These are phyloP conservation scores for Cromileptes altivelis DNA, from an alignment of 2,113 vertebrate species.

Conservation along the genomic window DNA sequence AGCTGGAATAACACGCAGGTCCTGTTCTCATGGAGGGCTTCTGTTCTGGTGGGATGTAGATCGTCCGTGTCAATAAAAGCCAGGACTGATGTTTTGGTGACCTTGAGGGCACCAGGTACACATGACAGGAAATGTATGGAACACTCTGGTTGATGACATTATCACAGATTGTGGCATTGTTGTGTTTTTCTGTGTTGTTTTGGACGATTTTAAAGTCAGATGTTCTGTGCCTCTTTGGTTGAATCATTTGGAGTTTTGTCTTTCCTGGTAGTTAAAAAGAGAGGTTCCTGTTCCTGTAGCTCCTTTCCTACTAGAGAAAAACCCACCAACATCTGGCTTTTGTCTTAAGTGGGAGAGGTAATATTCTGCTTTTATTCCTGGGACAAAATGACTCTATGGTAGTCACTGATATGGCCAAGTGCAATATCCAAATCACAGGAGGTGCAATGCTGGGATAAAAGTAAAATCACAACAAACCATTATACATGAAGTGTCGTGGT, in stretches of 20 bases:
- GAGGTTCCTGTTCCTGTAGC: too few species aligned
- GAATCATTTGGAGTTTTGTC: neutral
- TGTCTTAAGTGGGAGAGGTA: too few species aligned
- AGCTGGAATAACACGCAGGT: constrained; percentile 82
- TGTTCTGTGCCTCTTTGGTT: neutral
- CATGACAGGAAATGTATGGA: neutral
- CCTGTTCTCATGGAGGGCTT: constrained; percentile 70
- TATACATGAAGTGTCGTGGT: too few species aligned
- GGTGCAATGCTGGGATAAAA: too few species aligned
- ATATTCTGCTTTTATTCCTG: too few species aligned
- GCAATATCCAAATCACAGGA: too few species aligned
- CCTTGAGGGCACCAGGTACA: constrained; percentile 45
- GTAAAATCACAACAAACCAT: too few species aligned
- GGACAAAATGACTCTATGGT: too few species aligned
- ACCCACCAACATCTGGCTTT: too few species aligned
- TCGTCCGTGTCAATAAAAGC: constrained; percentile 33
- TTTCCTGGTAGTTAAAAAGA: neutral
- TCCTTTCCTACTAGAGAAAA: too few species aligned
- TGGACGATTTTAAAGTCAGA: neutral
- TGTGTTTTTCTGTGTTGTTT: neutral
- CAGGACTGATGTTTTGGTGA: constrained; percentile 48
- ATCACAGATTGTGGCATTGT: neutral
- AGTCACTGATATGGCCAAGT: too few species aligned
- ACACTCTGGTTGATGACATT: constrained; percentile 2
- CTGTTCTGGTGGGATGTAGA: constrained; percentile 61